Percentiles rank a stretch among this genome's conserved stretches.
Evolutionary conservation across 2,113 vertebrate genomes (phyloP).

Genomic region (pig (Sus scrofa)): T2T-Sscrofa CM000825.6:82680501-82681000

Average conservation of each 20-base stretch:
- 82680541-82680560: too few species aligned
- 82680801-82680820: not conserved
- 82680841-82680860: not conserved
- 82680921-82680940: fast-evolving
- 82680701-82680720: not conserved
- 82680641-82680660: not conserved
- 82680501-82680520: too few species aligned
- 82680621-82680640: not conserved
- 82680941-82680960: not conserved
- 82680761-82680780: too few species aligned
- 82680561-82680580: not conserved
- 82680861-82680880: not conserved
- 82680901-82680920: not conserved
- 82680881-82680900: not conserved
- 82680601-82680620: not conserved
- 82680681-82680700: not conserved
- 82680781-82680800: not conserved
- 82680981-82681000: not conserved
- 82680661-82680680: not conserved
- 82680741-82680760: fast-evolving
- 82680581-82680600: slow-evolving; percentile 30
- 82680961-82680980: too few species aligned
- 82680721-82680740: too few species aligned
- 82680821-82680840: not conserved
- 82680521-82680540: too few species aligned